Base-by-base conservation (phyloP, 92 coral and sea anemone genomes). In the Epizoanthus scotinus region DNA sequence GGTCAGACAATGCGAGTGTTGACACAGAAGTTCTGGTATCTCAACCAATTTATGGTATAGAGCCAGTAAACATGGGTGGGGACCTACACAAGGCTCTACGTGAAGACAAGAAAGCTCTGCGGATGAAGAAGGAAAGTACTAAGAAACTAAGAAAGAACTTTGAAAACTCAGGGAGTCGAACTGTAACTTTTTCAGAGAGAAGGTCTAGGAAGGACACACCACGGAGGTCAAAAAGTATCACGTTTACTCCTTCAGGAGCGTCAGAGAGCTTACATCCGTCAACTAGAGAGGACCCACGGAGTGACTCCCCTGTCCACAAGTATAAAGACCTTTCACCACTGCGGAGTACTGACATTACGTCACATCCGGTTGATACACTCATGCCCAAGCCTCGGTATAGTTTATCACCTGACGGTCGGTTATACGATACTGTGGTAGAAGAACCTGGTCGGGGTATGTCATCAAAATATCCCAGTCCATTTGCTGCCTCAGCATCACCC, bases 21-120 rank as follows among this genome's bases (percentile, higher is more conserved):
- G 94, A 96, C 83, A 96, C 99, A 14, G 99, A 93, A 24, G 89
- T 96, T 67, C 74, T 96, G 44, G 83, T 96, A 49, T 85, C 98
- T 8, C 98, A 96, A 73, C 80, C 99, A 18, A 89, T 96, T 9
- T 96, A 96, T 77, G 99, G 99, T 22, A 54, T 77, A 3, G 75
- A 87, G 20, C 99, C 99, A 24, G 98, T 96, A 6, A 96, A 96
- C 62, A 96, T 96, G 99, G 99, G 99, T 6, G 99, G 99, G 12
- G 82, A 84, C 42, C 78, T 93, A 2, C 99, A 96, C 64, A 86
- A 86, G 40, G 84, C 96, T 20, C 85, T 93, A 63, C 92, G 87
- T 63, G 87, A 83, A 53, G 99, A 96, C 68, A 84, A 81, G 55
- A 91, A 86, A 64, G 94, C 93, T 9, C 81, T 47, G 14, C 88